Evolutionary conservation across 2,888 invertebrate genomes (phyloP), one percentile per base, ranked within the genome.

Genomic region (Caenorhabditis panamensis): DNA sequence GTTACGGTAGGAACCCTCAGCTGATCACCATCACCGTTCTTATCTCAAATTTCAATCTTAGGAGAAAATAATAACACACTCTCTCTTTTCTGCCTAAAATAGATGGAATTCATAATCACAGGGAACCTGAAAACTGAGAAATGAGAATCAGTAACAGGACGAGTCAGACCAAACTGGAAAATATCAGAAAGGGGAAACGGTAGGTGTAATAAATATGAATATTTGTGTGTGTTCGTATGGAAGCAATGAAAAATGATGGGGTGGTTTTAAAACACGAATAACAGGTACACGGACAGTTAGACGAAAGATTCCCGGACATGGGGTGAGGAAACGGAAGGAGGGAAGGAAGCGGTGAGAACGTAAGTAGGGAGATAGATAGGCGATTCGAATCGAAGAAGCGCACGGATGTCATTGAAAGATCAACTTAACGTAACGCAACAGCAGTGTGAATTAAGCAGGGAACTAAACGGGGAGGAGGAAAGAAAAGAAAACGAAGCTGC

Each of bases 321-420:
- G 9, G 31, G 31, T 49, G 56, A 26, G 44, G 62, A 59, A 51
- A 44, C 22, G 53, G 26, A 56, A 16, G 18, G 51, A 31, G 53
- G 22, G 47, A 16, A 18, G 51, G n/a, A n/a, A 37, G 49, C 22
- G 36, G 26, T 49, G 28, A 69, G 61, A 61, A 77, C 66, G 66
- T 53, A 63, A 54, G 68, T 64, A 68, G 68, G n/a, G n/a, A n/a
- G n/a, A n/a, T n/a, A 63, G 69, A 67, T 61, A 54, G 61, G 31
- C 51, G 61, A 69, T 69, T 53, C 61, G 41, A 62, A 59, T 22
- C n/a, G n/a, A n/a, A 26, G 53, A 26, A 59, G 3, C 1, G 36
- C 26, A 49, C 36, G 64, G 49, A 47, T 67, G 75, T 56, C 62
- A 76, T 62, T 68, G 76, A 62, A 76, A 76, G 62, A 62, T 64